Percentiles rank a stretch among this genome's conserved stretches.
These are phyloP conservation scores for Scolopax rusticola DNA, from an alignment of 2,797 vertebrate species.

Conservation along the genomic window DNA sequence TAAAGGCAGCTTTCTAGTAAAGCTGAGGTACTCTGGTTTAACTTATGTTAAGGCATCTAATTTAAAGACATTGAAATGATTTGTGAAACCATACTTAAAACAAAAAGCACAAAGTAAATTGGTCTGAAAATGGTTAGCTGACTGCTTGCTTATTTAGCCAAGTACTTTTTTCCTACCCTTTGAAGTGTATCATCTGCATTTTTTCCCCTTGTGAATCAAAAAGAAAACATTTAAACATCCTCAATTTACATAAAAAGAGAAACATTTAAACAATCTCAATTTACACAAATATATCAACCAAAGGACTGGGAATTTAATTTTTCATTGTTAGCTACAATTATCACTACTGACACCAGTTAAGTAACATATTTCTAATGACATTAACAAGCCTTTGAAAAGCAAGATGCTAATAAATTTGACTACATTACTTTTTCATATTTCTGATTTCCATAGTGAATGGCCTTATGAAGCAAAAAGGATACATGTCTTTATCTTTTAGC, in stretches of 20 bases:
- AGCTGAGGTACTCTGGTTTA: neutral
- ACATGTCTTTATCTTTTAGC: neutral
- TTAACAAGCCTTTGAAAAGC: neutral
- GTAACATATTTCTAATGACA: neutral
- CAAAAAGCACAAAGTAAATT: neutral
- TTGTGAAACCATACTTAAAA: neutral
- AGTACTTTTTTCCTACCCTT: fast-evolving
- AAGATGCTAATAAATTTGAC: neutral
- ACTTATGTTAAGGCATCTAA: neutral
- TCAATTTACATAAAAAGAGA: neutral
- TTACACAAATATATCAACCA: neutral
- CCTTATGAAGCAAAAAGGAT: neutral
- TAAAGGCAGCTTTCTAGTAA: neutral
- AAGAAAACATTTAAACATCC: neutral
- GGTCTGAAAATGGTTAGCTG: neutral
- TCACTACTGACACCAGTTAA: neutral
- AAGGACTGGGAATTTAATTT: neutral
- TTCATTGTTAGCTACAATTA: neutral
- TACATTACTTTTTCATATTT: neutral
- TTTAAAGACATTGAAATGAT: neutral
- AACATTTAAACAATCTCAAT: neutral
- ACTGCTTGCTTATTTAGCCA: neutral
- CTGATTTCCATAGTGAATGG: neutral
- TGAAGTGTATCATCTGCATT: neutral
- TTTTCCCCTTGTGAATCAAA: neutral